phyloP scores from a whole-genome alignment of 2,888 invertebrate genomes.

The Venustoraphidia nigricollis region DNA sequence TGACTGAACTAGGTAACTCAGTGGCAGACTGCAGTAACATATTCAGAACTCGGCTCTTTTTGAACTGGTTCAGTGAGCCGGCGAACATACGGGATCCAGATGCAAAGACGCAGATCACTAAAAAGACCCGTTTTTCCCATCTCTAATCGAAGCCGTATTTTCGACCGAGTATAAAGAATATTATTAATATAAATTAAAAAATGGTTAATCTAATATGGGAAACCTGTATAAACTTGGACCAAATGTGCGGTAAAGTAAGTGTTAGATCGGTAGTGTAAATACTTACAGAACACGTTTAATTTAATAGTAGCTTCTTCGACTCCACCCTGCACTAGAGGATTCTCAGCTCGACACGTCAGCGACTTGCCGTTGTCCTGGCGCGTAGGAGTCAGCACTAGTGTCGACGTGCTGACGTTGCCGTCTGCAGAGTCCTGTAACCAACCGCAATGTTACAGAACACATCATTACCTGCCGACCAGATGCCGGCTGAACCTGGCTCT shows the following conservation, averaged over 20 bases:
- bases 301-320: slow-evolving; percentile 65
- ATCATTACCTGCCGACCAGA: neutral
- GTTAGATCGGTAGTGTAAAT: slow-evolving; percentile 15
- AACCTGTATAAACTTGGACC: neutral
- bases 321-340: slow-evolving; percentile 54
- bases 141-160: no score
- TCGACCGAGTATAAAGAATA: no score
- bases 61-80: no score
- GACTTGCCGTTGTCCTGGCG: slow-evolving; percentile 64
- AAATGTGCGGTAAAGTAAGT: slow-evolving; percentile 12
- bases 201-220: neutral
- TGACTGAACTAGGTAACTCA: no score
- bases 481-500: neutral
- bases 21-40: no score
- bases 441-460: neutral
- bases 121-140: no score
- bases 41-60: no score
- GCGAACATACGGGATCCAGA: no score
- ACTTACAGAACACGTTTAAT: slow-evolving; percentile 80
- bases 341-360: slow-evolving; percentile 68
- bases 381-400: slow-evolving; percentile 56
- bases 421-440: slow-evolving; percentile 55
- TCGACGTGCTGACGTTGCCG: slow-evolving; percentile 67
- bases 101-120: no score
- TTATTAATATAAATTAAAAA: no score